phyloP scores from a whole-genome alignment of 2,113 vertebrate species.

The Calypte anna region DNA sequence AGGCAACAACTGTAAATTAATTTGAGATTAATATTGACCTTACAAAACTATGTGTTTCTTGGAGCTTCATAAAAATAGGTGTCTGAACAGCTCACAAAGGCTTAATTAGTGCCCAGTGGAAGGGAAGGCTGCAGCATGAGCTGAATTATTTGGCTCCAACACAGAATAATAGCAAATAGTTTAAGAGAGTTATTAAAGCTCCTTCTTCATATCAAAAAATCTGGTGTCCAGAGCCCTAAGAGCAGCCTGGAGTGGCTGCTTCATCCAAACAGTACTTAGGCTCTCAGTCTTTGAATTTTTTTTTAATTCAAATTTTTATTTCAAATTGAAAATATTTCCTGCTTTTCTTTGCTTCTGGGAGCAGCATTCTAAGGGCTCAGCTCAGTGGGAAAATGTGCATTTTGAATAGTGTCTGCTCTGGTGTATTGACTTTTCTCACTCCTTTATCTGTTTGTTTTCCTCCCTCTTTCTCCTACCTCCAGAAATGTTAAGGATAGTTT shows the following conservation, averaged over 20 bases:
- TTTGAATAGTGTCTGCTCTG: background rate
- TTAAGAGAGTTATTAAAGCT: background rate
- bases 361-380: constrained; percentile 9
- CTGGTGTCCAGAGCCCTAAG: background rate
- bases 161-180: background rate
- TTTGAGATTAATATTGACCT: background rate
- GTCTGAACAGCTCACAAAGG: background rate
- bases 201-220: background rate
- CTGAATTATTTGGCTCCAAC: background rate
- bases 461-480: background rate
- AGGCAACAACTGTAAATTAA: background rate
- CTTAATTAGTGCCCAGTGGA: background rate
- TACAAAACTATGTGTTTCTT: background rate
- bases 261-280: background rate
- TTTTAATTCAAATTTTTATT: background rate
- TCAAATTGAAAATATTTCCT: background rate
- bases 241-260: background rate
- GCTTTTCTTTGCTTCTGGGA: background rate
- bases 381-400: background rate
- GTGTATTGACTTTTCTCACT: background rate
- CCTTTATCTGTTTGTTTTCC: constrained; percentile 3
- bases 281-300: background rate
- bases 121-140: background rate
- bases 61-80: background rate
- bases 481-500: background rate